Evolutionary conservation across 2,888 invertebrate species (phyloP), one percentile per base, ranked within the genome.

Genomic region (Cinara cedri): DNA sequence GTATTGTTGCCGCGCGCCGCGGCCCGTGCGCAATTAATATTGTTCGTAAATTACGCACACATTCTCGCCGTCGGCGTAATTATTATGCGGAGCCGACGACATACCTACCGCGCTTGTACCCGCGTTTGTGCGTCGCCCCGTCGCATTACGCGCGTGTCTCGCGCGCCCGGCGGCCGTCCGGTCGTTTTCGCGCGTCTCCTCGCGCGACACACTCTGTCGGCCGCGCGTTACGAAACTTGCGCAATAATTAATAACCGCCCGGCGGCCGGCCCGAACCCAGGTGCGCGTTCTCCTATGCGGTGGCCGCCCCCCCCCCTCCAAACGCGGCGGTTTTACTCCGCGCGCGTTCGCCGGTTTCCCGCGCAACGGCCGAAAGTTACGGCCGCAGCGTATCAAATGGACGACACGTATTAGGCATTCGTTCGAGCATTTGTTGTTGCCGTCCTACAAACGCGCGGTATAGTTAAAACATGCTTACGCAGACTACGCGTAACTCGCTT

Each of bases 201-300:
- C 54, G 54, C 54, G 13, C 16, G 54, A 13, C 46, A n/a, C 26
- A 63, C 75, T 75, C 65, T 51, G 26, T 24, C 44, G 51, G 46
- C 34, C 57, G 44, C n/a, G n/a, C 72, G 68, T 51, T 51, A 60
- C 46, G n/a, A n/a, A n/a, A n/a, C n/a, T n/a, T n/a, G n/a, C n/a
- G 26, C 62, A 72, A 72, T 60, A 72, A 72, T 72, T 60, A 72
- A 72, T 72, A 72, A 72, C 72, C 60, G 57, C 71, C 44, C 71
- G 66, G 55, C 55, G 16, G 42, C 55, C 42, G 24, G 66, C 66
- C n/a, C 66, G 49, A 66, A 42, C 46, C 44, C 65, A n/a, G n/a
- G n/a, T n/a, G n/a, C n/a, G n/a, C n/a, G 6, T 34, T 34, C 34
- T 34, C 34, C 34, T 6, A 34, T 34, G 3, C 34, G 34, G 3